These are phyloP conservation scores for Sparus aurata DNA, from an alignment of 2,797 vertebrate species.

Conservation along the genomic window DNA sequence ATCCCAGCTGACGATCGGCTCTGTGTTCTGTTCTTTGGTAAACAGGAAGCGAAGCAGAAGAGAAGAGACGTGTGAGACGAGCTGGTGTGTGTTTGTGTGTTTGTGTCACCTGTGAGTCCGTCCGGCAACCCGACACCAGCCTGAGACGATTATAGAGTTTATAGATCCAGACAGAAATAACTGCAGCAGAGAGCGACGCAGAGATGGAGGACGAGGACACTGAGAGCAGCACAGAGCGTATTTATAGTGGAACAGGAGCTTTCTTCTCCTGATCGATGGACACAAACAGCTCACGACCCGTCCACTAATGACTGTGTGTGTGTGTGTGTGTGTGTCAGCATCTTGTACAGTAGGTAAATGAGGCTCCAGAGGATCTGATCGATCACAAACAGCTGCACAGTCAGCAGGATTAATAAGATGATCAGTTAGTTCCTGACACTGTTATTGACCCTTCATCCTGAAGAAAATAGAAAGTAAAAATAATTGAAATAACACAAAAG, in stretches of 20 bases:
- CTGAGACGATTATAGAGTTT: slow-evolving; percentile 30
- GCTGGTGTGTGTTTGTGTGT: no score
- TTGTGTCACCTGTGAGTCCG: background rate
- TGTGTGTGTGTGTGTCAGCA: background rate
- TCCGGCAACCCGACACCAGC: slow-evolving; percentile 40
- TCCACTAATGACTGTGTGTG: slow-evolving; percentile 35
- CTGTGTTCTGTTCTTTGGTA: slow-evolving; percentile 3
- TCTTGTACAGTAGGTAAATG: no score
- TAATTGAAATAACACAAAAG: no score
- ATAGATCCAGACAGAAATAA: slow-evolving; percentile 68
- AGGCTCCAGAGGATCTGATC: no score
- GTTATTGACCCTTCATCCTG: no score
- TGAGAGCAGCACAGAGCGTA: slow-evolving; percentile 46
- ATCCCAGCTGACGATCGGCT: slow-evolving; percentile 59
- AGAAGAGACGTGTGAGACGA: background rate
- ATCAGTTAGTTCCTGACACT: no score
- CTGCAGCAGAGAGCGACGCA: slow-evolving; percentile 34
- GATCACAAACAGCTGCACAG: no score
- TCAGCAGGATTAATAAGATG: no score
- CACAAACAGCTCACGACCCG: slow-evolving; percentile 39
- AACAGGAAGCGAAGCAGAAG: background rate
- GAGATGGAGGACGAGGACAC: slow-evolving; percentile 53
- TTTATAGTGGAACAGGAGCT: slow-evolving; percentile 77
- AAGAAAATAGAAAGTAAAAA: no score
- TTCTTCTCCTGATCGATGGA: slow-evolving; percentile 69